Evolutionary conservation across 2,888 invertebrate species (phyloP), one percentile per base, ranked within the genome.

Genomic region (Hanleya hanleyi): DNA sequence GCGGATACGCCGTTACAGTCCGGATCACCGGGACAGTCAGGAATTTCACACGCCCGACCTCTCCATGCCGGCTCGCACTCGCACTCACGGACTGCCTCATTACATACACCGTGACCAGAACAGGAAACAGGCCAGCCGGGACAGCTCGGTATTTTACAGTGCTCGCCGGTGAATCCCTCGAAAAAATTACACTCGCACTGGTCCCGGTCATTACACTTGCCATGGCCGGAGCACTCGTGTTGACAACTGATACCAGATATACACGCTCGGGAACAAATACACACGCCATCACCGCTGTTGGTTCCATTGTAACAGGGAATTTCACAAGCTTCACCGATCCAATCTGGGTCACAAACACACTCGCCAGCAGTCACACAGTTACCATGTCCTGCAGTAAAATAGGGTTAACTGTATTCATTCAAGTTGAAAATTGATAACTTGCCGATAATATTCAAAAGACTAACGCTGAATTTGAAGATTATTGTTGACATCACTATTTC

Each of bases 101-200:
- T 80, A 71, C 82, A 82, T 0, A 74, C 64, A 2, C 82, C 82
- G 50, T 81, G 81, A 35, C 77, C 81, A 51, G 75, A 78, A 69
- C 86, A 86, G 68, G 78, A 75, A 36, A 74, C 50, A 9, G 86
- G 86, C 83, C 84, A 85, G 7, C 86, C 86, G 9, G 85, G 83
- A 69, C 86, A 86, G 2, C 80, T 79, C 12, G 72, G 78, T n/a
- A 71, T 29, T 12, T 81, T 73, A 76, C 86, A 86, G 37, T 70
- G 73, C 1, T 69, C 76, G 1, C 86, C 85, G 41, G 81, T 82
- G 70, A 70, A 84, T 38, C 82, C 84, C 18, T 72, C 65, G 67
- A 74, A 76, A 71, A 80, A 82, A 72, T 84, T 71, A 76, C 86
- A 86, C n/a, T 73, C 65, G 65, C 86, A 86, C 6, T 67, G 62